Evolutionary conservation across 2,888 invertebrate species (phyloP).

Genomic region (Iphiclides podalirius): DNA sequence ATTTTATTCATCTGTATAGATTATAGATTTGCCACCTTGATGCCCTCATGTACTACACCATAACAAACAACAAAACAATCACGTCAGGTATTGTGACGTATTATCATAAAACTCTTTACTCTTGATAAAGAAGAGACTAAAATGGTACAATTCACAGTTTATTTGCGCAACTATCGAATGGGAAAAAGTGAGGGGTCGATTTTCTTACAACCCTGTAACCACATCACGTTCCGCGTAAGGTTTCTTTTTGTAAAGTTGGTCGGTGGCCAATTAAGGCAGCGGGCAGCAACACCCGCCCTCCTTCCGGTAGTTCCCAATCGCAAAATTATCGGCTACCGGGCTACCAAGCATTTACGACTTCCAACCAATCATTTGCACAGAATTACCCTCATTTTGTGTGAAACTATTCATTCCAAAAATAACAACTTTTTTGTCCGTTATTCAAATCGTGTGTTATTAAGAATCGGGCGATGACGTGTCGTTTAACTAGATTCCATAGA

Average conservation of each 20-base stretch:
- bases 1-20: too few relatives aligned
- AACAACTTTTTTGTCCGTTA: neutral
- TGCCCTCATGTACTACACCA: too few relatives aligned
- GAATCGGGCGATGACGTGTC: neutral
- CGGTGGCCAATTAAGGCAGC: conserved; percentile 64
- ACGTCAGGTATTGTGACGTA: too few relatives aligned
- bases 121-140: too few relatives aligned
- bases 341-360: conserved; percentile 15
- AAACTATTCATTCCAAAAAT: neutral
- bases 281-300: conserved; percentile 50
- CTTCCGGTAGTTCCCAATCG: conserved; percentile 47
- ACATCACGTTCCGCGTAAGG: conserved; percentile 46
- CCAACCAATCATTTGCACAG: conserved; percentile 10
- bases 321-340: conserved; percentile 40
- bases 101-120: too few relatives aligned
- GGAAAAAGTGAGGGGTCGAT: conserved; percentile 22
- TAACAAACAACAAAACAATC: too few relatives aligned
- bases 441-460: neutral
- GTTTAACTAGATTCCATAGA: neutral
- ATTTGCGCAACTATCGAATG: neutral
- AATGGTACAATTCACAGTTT: too few relatives aligned
- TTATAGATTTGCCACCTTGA: too few relatives aligned
- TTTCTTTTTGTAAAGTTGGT: conserved; percentile 56
- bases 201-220: conserved; percentile 47
- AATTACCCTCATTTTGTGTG: neutral